These are phyloP conservation scores for Drosophila setosimentum DNA, from an alignment of 2,888 invertebrate species.

Conservation along the genomic window DNA sequence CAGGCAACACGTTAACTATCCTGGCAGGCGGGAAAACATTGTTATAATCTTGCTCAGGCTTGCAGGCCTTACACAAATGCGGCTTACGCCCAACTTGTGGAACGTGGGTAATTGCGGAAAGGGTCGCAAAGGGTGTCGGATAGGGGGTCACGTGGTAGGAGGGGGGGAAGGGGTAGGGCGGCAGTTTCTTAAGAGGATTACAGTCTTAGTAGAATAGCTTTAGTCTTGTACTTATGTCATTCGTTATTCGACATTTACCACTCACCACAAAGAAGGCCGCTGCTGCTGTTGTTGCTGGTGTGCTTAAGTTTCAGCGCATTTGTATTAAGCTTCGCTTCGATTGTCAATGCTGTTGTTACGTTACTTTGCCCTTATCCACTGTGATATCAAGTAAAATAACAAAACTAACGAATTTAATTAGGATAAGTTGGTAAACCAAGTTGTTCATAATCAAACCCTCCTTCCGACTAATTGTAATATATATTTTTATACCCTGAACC, in stretches of 20 bases:
- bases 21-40: slow-evolving; percentile 38
- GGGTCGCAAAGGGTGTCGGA: not conserved
- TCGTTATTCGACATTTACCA: not conserved
- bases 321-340: not conserved
- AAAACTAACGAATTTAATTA: not conserved
- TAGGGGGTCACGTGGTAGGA: no score
- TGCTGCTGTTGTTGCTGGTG: not conserved
- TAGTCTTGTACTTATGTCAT: not conserved
- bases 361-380: not conserved
- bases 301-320: not conserved
- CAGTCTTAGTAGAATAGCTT: not conserved
- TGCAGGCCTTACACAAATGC: slow-evolving; percentile 48
- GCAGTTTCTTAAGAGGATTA: slow-evolving; percentile 1
- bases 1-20: slow-evolving; percentile 1
- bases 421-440: not conserved
- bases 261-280: not conserved
- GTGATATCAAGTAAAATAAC: not conserved
- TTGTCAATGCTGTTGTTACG: not conserved
- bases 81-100: slow-evolving; percentile 24
- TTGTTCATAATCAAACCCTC: no score
- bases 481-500: no score
- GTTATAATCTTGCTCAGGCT: slow-evolving; percentile 14
- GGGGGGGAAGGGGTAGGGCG: not conserved
- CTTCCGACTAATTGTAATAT: no score
- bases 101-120: not conserved